Evolutionary conservation across 2,113 vertebrate species (phyloP).

Genomic region (Symphodus melops): DNA sequence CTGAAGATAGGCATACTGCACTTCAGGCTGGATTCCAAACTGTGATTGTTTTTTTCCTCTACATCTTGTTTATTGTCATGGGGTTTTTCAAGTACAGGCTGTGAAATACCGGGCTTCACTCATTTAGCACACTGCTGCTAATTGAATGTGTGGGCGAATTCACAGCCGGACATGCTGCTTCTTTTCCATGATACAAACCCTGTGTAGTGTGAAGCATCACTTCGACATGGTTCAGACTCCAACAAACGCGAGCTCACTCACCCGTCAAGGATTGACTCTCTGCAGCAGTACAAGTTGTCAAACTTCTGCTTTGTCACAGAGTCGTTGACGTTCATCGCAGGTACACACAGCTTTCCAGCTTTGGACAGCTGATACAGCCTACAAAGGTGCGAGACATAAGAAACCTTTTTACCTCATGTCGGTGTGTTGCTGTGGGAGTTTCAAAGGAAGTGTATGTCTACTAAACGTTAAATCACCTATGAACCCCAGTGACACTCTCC

Average conservation of each 20-base stretch:
- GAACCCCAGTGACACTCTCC: conserved; percentile 98
- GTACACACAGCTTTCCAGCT: conserved; percentile 97
- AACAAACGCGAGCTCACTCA: conserved; percentile 72
- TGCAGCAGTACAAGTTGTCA: conserved; percentile 98
- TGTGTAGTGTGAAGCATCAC: background rate
- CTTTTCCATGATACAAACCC: background rate
- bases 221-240: background rate
- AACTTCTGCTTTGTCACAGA: conserved; percentile 99
- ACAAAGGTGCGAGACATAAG: background rate
- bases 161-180: background rate
- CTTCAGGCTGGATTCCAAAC: too few relatives aligned
- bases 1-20: background rate
- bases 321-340: conserved; percentile 99
- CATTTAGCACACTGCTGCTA: background rate
- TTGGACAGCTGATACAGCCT: conserved; percentile 99
- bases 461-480: conserved; percentile 82
- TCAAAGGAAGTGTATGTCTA: background rate
- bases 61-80: too few relatives aligned
- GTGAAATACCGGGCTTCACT: too few relatives aligned
- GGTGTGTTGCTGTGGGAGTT: background rate
- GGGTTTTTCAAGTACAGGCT: too few relatives aligned
- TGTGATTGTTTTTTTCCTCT: too few relatives aligned
- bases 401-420: conserved; percentile 1
- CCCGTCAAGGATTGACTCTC: conserved; percentile 98
- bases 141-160: background rate